Percentiles rank a stretch among this genome's conserved stretches.
These are phyloP conservation scores for Tetragonula carbonaria DNA, from an alignment of 2,888 invertebrate species.

Conservation along the genomic window DNA sequence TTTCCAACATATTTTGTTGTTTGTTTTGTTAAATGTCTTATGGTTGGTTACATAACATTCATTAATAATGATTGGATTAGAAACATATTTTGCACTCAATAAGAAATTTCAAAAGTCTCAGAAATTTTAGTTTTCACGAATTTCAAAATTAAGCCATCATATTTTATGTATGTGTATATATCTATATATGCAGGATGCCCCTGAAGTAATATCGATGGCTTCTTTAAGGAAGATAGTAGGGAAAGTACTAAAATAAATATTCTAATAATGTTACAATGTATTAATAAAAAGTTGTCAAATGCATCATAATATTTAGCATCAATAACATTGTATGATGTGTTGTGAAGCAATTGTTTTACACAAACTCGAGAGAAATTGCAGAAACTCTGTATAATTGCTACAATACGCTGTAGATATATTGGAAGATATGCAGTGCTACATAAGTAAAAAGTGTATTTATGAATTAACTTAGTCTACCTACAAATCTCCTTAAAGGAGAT, in stretches of 20 bases:
- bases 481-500: not conserved
- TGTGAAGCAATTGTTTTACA: not conserved
- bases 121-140: not conserved
- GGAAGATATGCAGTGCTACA: not conserved
- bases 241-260: not conserved
- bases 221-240: not conserved
- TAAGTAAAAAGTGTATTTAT: not conserved
- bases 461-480: not conserved
- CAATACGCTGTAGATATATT: not conserved
- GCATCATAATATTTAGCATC: not conserved
- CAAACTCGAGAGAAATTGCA: no score
- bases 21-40: conserved; percentile 22
- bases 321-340: not conserved
- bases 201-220: not conserved
- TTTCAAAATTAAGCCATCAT: conserved; percentile 16
- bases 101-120: conserved; percentile 16
- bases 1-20: conserved; percentile 19
- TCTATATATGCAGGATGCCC: conserved; percentile 10
- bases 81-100: conserved; percentile 45
- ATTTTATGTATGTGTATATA: conserved; percentile 5
- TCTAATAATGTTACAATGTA: not conserved
- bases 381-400: not conserved
- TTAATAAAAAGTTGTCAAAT: not conserved
- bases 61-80: conserved; percentile 47
- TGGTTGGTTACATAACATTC: conserved; percentile 8